Evolutionary conservation across 1,140 invertebrate genomes (phyloP).

Genomic region (Elymnias hypermnestra): DNA sequence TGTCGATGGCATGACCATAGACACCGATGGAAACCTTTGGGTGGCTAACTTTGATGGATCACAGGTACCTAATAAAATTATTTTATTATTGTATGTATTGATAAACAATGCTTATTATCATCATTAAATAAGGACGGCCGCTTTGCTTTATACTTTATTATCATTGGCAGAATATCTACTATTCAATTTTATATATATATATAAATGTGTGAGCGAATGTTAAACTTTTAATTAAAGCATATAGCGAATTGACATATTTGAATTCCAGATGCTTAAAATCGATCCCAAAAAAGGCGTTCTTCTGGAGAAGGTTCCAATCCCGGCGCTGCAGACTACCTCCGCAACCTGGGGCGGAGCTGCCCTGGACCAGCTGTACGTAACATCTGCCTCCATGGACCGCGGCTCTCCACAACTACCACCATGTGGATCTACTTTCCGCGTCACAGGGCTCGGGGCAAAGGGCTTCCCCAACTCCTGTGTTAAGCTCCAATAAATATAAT

Average conservation of each 20-base stretch:
- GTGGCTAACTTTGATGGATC: slow-evolving; percentile 80
- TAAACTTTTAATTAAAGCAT: too few species aligned
- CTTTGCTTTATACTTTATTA: too few species aligned
- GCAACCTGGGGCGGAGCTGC: slow-evolving; percentile 88
- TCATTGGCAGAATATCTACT: too few species aligned
- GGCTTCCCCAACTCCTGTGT: slow-evolving; percentile 67
- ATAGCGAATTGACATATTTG: too few species aligned
- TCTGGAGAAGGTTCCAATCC: slow-evolving; percentile 78
- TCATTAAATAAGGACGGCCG: too few species aligned
- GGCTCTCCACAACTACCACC: slow-evolving; percentile 77
- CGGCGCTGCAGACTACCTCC: slow-evolving; percentile 84
- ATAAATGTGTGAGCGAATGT: too few species aligned
- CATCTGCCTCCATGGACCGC: slow-evolving; percentile 76
- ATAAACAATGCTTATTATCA: too few species aligned
- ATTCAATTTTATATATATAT: too few species aligned
- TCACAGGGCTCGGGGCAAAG: slow-evolving; percentile 80
- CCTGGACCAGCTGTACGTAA: slow-evolving; percentile 86
- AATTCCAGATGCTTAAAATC: too few species aligned
- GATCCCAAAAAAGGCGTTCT: slow-evolving; percentile 63
- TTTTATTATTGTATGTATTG: too few species aligned
- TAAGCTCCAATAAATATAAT: slow-evolving; percentile 17
- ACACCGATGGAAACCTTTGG: slow-evolving; percentile 83
- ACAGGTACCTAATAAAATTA: too few species aligned
- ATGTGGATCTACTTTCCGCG: slow-evolving; percentile 83
- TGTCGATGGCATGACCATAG: slow-evolving; percentile 86